phyloP scores from a whole-genome alignment of 2,113 vertebrate species.

The Acrocephalus kingi region DNA sequence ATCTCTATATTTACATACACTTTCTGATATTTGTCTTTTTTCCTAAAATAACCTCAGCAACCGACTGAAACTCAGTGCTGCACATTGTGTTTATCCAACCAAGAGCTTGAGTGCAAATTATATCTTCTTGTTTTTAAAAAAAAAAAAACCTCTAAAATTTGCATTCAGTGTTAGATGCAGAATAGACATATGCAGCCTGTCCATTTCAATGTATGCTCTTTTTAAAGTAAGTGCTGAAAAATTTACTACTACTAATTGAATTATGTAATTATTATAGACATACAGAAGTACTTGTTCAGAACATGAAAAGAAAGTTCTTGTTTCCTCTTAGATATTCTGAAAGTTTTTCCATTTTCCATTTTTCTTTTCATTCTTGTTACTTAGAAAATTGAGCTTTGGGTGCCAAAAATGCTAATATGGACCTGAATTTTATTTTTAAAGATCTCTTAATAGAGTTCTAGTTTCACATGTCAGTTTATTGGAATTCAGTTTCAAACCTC shows the following conservation, averaged over 20 bases:
- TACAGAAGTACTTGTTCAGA: neutral
- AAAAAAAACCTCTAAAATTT: neutral
- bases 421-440: neutral
- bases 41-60: neutral
- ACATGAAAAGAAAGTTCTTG: neutral
- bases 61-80: neutral
- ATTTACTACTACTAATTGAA: neutral
- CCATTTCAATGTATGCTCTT: neutral
- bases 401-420: neutral
- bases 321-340: neutral
- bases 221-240: neutral
- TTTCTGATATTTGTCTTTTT: neutral
- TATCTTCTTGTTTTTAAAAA: neutral
- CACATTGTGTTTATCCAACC: neutral
- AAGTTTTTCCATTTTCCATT: neutral
- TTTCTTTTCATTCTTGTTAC: neutral
- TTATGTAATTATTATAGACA: neutral
- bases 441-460: neutral
- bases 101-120: neutral
- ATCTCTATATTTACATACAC: neutral
- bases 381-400: neutral
- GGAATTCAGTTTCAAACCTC: neutral
- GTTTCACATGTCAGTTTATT: neutral
- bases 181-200: neutral
- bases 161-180: neutral